Base-by-base conservation (phyloP, 2,888 invertebrate species). In the Scrobipalpa atriplicella region DNA sequence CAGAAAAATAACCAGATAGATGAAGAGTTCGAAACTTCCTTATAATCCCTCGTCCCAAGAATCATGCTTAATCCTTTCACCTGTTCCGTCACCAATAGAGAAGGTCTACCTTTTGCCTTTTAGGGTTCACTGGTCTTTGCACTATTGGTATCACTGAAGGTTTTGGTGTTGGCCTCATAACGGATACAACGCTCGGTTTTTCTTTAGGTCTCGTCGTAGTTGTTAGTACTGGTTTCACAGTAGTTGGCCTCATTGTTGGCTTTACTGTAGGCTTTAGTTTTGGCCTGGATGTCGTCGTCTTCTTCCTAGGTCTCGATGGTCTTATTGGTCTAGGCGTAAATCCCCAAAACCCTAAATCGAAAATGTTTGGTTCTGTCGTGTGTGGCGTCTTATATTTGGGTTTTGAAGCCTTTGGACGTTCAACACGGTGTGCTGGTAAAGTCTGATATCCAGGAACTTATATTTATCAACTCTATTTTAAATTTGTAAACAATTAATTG, bases 301-400 rank as follows among this genome's bases (percentile, higher is more conserved):
- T 29, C 5, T 29, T 47, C n/a, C 1, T 47, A 2, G 47, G 47
- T 47, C n/a, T 47, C 47, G n/a, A 2, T n/a, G 13, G 13, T 41
- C 11, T 41, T 7, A 8, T 21, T 56, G 21, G 16, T 16, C 47
- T 47, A n/a, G 47, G 47, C 9, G 58, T 38, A 16, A 38, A 16
- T 13, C 58, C 58, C 58, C 58, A 58, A 16, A 58, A 58, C 13
- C 21, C 54, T 38, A 38, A 38, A n/a, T 58, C 58, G 16, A 58
- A 58, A 58, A 58, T 38, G n/a, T 58, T 58, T 16, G 16, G 58
- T 58, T 58, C 19, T 84, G 94, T 73, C 93, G 94, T n/a, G 58
- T 36, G 16, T 38, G 29, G 38, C 21, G 13, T 58, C 38, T 7
- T n/a, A 38, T 2, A 38, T 36, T 36, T 58, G 58, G 29, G 29